A percentile compares a stretch with the other conserved stretches of the same genome.
Conservation (phyloP, 2,797 vertebrate species). For the Masticophis lateralis region DNA sequence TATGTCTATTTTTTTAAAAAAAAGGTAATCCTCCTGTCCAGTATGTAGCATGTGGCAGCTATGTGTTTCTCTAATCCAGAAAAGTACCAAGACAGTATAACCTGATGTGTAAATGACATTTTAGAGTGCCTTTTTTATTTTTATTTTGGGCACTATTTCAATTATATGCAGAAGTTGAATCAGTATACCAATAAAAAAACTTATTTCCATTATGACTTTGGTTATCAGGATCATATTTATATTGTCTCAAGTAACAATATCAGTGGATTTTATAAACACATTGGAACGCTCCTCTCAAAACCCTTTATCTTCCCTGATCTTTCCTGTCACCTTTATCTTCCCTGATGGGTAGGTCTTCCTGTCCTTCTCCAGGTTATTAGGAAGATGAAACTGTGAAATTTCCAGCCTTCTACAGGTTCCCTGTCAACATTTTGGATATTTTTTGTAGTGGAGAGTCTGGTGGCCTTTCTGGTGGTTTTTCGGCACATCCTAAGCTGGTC, state of each 20-base stretch:
- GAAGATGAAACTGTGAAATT: neutral
- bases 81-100: conserved; percentile 25
- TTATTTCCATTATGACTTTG: neutral
- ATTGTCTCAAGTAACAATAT: neutral
- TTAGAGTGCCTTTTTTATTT: neutral
- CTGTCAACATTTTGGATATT: neutral
- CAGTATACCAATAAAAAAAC: neutral
- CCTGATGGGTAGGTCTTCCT: neutral
- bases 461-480: neutral
- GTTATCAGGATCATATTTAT: neutral
- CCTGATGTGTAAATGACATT: conserved; percentile 31
- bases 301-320: neutral
- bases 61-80: conserved; percentile 21
- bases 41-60: conserved; percentile 30
- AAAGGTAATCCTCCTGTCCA: conserved; percentile 51
- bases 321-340: neutral
- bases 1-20: conserved; percentile 18
- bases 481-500: neutral
- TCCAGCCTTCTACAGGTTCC: neutral
- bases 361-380: neutral
- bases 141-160: neutral
- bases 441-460: neutral
- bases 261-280: neutral
- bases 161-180: neutral
- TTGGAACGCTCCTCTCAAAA: neutral